Conservation (phyloP, 2,797 vertebrate species). For the Tinamus major region DNA sequence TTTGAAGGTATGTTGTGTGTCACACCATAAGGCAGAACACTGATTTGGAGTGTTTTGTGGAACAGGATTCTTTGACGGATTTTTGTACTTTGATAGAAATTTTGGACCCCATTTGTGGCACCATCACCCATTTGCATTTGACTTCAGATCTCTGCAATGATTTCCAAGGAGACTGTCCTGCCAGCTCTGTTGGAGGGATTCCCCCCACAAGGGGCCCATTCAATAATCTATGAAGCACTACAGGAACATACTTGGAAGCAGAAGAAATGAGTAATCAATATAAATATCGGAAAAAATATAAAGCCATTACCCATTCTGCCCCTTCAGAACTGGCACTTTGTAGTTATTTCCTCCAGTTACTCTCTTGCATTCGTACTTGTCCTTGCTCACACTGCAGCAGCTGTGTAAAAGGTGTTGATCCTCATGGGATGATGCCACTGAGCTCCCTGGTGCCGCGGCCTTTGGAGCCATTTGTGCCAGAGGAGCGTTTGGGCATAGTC, state of each 20-base stretch:
- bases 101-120: neutral
- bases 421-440: neutral
- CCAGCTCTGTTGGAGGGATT: neutral
- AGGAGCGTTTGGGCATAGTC: slow-evolving; percentile 17
- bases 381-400: neutral
- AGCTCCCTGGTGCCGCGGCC: neutral
- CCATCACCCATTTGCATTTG: neutral
- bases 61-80: neutral
- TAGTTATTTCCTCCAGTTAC: neutral
- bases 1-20: neutral
- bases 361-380: neutral
- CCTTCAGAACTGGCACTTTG: neutral
- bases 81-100: neutral
- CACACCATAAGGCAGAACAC: neutral
- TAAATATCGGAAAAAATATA: neutral
- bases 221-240: neutral
- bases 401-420: neutral
- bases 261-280: neutral
- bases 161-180: neutral
- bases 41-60: neutral
- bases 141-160: neutral
- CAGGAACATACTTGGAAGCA: neutral
- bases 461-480: slow-evolving; percentile 22
- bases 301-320: neutral
- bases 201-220: neutral